phyloP scores from a whole-genome alignment of 1,140 invertebrate species.

The Sitobion miscanthi region DNA sequence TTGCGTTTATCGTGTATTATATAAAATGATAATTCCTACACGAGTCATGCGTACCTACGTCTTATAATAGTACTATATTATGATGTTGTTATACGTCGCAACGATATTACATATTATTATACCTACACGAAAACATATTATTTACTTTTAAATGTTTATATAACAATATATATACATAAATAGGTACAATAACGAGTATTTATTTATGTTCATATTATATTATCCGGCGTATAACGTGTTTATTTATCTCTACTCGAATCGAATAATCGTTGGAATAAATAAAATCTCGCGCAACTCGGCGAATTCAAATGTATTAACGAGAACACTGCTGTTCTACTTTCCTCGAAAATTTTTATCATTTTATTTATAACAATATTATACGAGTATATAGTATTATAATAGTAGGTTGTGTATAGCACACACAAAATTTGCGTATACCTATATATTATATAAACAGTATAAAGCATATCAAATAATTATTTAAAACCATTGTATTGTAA shows the following conservation, averaged over 20 bases:
- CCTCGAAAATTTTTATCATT: neutral
- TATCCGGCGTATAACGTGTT: neutral
- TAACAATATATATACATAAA: neutral
- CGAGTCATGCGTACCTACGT: neutral
- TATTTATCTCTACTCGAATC: neutral
- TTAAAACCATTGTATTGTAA: neutral
- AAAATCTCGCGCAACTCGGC: neutral
- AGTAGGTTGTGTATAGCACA: neutral
- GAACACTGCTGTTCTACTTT: neutral
- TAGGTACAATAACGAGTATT: neutral
- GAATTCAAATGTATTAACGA: neutral
- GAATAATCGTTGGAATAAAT: neutral
- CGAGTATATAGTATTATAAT: neutral
- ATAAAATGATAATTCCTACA: neutral
- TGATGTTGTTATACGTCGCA: neutral
- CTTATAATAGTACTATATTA: neutral
- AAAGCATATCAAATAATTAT: slow-evolving; percentile 10
- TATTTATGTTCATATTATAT: slow-evolving; percentile 6
- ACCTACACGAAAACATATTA: neutral
- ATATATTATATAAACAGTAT: neutral
- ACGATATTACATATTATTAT: neutral
- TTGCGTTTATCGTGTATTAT: neutral
- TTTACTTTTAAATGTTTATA: neutral
- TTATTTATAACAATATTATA: neutral
- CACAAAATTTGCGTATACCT: neutral